A percentile compares a stretch with the other conserved stretches of the same genome.
Conservation (phyloP, 2,888 invertebrate species). For the Caenorhabditis afra region DNA sequence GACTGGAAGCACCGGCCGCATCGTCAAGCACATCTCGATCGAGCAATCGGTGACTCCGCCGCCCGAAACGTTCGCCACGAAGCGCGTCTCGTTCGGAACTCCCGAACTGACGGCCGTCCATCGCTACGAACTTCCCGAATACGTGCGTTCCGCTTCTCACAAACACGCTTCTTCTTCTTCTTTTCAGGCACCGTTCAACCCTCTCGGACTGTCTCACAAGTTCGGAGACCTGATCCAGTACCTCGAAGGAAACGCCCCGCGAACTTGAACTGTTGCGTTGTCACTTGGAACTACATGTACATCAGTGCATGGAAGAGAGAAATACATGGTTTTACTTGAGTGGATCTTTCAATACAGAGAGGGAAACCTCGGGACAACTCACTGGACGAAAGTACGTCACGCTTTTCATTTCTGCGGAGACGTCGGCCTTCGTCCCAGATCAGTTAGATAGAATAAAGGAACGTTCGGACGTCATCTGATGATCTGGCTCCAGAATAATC, state of each 20-base stretch:
- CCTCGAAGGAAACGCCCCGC: slow-evolving; percentile 1
- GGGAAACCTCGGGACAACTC: no score
- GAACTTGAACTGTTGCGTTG: no score
- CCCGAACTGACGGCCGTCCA: slow-evolving; percentile 2
- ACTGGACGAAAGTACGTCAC: no score
- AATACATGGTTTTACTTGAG: no score
- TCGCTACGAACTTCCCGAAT: slow-evolving; percentile 10
- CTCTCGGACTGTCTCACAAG: slow-evolving; percentile 3
- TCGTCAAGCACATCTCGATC: slow-evolving; percentile 26
- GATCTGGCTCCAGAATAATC: slow-evolving; percentile 20
- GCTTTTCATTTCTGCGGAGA: no score
- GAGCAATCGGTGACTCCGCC: slow-evolving; percentile 18
- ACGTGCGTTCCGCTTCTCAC: neutral
- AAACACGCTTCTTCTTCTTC: no score
- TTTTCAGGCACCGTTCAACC: slow-evolving; percentile 10
- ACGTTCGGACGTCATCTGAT: slow-evolving; percentile 17
- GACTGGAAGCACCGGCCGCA: slow-evolving; percentile 7
- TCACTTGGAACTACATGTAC: no score
- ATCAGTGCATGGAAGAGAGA: no score
- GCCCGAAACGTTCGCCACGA: neutral
- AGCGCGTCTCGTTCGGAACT: slow-evolving; percentile 28
- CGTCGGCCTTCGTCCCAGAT: no score
- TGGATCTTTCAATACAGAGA: no score
- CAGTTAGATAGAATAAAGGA: no score
- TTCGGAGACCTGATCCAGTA: slow-evolving; percentile 2